phyloP scores from a whole-genome alignment of 2,113 vertebrate genomes.

The Ammodytes dubius region DNA sequence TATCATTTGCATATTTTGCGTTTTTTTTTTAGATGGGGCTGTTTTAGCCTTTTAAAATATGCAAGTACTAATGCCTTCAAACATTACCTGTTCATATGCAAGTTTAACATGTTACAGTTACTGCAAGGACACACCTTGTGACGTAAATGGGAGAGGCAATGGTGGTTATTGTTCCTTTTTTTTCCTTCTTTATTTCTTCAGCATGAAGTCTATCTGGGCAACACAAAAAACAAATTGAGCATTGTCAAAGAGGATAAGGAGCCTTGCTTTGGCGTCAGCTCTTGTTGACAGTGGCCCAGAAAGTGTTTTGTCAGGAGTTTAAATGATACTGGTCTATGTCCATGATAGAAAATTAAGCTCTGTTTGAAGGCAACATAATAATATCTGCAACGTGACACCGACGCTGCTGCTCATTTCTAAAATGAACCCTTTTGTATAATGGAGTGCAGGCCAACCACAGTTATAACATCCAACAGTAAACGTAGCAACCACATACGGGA shows the following conservation, averaged over 20 bases:
- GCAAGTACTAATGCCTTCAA: neutral
- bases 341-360: conserved; percentile 1
- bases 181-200: neutral
- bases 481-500: neutral
- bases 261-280: neutral
- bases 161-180: neutral
- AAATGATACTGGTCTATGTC: neutral
- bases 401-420: neutral
- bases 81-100: neutral
- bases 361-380: neutral
- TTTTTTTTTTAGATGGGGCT: neutral
- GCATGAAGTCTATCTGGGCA: neutral
- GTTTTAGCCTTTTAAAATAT: neutral
- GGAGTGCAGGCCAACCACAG: neutral
- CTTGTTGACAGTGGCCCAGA: neutral
- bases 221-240: neutral
- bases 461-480: neutral
- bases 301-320: neutral
- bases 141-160: neutral
- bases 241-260: neutral
- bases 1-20: too few species aligned
- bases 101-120: neutral
- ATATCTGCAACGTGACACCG: neutral
- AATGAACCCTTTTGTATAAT: neutral
- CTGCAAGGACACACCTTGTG: neutral